Base-by-base conservation (phyloP, 2,888 invertebrate species). In the Melinaea marsaeus region DNA sequence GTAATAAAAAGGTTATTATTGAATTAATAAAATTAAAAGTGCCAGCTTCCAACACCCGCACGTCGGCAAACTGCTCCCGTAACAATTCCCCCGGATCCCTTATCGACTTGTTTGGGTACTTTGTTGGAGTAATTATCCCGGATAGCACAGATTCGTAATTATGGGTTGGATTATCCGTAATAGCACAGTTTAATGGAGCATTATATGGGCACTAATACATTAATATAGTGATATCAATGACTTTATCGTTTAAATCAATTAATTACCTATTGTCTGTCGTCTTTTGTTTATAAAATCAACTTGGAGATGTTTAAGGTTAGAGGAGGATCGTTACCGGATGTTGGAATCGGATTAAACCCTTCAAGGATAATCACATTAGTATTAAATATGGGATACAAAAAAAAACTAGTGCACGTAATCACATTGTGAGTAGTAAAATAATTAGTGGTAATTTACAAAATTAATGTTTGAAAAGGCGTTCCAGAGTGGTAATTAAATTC, bases 401-500 rank as follows among this genome's bases (percentile, higher is more conserved):
- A 22, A 22, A 22, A 22, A 22, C 22, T 22, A 22, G 22, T 22
- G 22, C 22, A 22, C 22, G 22, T 22, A 22, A 37, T 37, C 37
- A 37, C 7, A 37, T 37, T 37, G 5, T 37, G 5, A 37, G 5
- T 6, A 37, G 7, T 37, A 11, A 2, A 42, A 9, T 42, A 42
- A 42, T 9, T 42, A 42, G 9, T 9, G 9, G 7, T 42, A 13
- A 9, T n/a, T 46, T n/a, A 46, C 7, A 45, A 45, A 46, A 3
- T 46, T 3, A 46, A 13, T 48, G 48, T n/a, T 48, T n/a, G 5
- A 51, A 51, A 51, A 34, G 51, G 62, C 54, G 62, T 65, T 63
- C 63, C 65, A 59, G 47, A 63, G 63, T 66, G 61, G 61, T 77
- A 84, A 85, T 86, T 85, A 84, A 84, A 80, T 80, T 81, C 75